Evolutionary conservation across 2,888 invertebrate species (phyloP).

Genomic region (Leucoptera coffeella): DNA sequence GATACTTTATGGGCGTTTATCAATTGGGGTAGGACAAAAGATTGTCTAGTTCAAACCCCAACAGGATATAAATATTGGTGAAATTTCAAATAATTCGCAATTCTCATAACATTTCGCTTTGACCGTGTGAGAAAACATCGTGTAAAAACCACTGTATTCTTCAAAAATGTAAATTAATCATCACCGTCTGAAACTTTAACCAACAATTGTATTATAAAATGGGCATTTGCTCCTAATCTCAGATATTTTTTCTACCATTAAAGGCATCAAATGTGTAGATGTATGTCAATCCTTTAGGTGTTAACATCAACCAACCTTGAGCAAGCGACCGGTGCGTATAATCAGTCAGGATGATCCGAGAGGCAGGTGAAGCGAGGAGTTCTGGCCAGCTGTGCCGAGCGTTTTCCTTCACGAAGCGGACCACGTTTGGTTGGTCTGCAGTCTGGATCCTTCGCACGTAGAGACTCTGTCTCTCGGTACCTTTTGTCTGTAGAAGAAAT

Average conservation of each 20-base stretch:
- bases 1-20: too few species aligned
- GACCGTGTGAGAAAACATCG: too few species aligned
- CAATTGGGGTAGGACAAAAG: not conserved
- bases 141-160: too few species aligned
- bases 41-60: not conserved
- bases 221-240: too few species aligned
- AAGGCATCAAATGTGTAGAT: not conserved
- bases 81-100: too few species aligned
- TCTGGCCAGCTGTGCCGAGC: slow-evolving; percentile 23
- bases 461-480: slow-evolving; percentile 22
- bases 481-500: slow-evolving; percentile 14
- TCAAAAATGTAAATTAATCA: too few species aligned
- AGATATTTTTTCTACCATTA: too few species aligned
- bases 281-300: not conserved
- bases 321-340: slow-evolving; percentile 28
- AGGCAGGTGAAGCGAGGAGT: slow-evolving; percentile 8
- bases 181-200: too few species aligned
- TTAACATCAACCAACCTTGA: slow-evolving; percentile 19
- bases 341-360: slow-evolving; percentile 23
- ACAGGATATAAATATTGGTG: too few species aligned
- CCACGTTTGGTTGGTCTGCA: slow-evolving; percentile 25
- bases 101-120: too few species aligned
- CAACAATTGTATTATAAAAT: too few species aligned
- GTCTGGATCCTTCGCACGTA: slow-evolving; percentile 32
- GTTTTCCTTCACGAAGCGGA: slow-evolving; percentile 29